phyloP scores from a whole-genome alignment of 2,113 vertebrate species.

The Synodontis membranacea region DNA sequence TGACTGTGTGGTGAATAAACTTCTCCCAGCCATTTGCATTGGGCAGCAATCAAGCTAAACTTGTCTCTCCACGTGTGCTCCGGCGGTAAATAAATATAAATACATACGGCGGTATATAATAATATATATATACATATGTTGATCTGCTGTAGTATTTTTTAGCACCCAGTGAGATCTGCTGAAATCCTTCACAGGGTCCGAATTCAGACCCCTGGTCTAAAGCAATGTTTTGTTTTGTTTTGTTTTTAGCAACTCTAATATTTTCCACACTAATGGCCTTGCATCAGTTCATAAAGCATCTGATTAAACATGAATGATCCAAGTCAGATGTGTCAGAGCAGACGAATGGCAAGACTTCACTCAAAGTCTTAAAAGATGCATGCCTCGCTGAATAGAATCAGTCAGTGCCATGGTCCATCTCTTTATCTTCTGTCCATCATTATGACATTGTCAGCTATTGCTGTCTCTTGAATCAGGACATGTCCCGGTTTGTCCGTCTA shows the following conservation, averaged over 20 bases:
- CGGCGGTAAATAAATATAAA: too few relatives aligned
- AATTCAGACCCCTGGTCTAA: neutral
- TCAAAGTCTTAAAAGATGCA: neutral
- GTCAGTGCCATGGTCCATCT: neutral
- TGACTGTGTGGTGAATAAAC: too few relatives aligned
- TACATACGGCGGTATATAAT: too few relatives aligned
- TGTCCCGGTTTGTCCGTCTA: constrained; percentile 1
- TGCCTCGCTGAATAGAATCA: neutral
- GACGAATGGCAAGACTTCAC: neutral
- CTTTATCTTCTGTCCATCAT: constrained; percentile 13
- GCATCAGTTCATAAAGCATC: neutral
- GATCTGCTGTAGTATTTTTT: neutral
- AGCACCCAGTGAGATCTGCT: neutral
- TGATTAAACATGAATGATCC: neutral
- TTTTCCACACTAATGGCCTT: neutral
- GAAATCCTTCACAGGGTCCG: neutral
- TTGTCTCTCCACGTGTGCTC: too few relatives aligned
- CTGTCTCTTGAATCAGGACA: constrained; percentile 3
- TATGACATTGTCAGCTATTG: constrained; percentile 12
- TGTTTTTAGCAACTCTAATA: neutral
- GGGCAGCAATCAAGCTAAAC: too few relatives aligned
- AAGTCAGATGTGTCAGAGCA: neutral
- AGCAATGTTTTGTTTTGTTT: neutral
- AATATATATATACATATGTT: too few relatives aligned
- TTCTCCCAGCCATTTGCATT: too few relatives aligned